Conservation (phyloP, 2,888 invertebrate species). For the Azorinus chamasolen region DNA sequence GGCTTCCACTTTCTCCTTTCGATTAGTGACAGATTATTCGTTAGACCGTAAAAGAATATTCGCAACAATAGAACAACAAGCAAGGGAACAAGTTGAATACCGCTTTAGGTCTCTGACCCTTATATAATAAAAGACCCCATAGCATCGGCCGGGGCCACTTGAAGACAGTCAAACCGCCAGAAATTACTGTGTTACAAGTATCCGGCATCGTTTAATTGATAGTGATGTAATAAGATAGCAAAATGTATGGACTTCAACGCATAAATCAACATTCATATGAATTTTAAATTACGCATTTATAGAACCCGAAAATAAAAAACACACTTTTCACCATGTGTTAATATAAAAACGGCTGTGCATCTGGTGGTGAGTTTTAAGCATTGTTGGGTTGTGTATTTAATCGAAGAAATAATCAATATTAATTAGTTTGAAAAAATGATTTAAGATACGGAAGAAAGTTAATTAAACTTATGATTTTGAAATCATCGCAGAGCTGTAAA, state of each 20-base stretch:
- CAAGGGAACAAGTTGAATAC: not conserved
- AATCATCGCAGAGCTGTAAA: too few relatives aligned
- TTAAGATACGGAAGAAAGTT: too few relatives aligned
- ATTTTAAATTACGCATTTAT: slow-evolving; percentile 37
- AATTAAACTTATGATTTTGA: too few relatives aligned
- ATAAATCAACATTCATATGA: slow-evolving; percentile 28
- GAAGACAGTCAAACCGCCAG: too few relatives aligned
- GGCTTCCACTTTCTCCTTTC: slow-evolving; percentile 8
- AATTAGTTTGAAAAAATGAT: too few relatives aligned
- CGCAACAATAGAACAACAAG: not conserved
- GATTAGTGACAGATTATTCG: slow-evolving; percentile 17
- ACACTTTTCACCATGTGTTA: not conserved
- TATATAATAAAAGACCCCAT: not conserved
- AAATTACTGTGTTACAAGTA: not conserved
- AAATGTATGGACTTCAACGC: not conserved
- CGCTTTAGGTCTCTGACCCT: slow-evolving; percentile 4
- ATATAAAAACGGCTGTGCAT: not conserved
- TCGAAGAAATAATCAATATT: too few relatives aligned
- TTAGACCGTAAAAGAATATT: slow-evolving; percentile 30
- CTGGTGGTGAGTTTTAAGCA: not conserved
- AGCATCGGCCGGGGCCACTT: not conserved
- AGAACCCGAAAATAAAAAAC: not conserved
- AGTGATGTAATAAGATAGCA: slow-evolving; percentile 27
- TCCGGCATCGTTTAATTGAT: slow-evolving; percentile 30
- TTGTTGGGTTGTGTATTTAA: too few relatives aligned